Evolutionary conservation across 2,797 vertebrate species (phyloP).

Genomic region (Euphonia xanthogaster): DNA sequence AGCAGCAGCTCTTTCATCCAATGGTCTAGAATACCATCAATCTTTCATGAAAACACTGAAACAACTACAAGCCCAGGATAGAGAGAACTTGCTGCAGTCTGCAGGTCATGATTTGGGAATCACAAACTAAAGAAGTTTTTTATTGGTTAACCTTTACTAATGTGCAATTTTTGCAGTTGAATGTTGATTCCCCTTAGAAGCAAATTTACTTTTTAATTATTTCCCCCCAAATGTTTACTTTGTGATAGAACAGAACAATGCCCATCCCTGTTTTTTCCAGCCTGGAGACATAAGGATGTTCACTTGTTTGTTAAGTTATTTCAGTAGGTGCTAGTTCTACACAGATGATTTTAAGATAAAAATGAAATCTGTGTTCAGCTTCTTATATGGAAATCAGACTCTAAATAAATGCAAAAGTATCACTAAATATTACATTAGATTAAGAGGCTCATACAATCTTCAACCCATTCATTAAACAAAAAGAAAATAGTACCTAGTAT

Average conservation of each 20-base stretch:
- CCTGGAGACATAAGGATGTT: not conserved
- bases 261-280: not conserved
- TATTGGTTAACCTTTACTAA: not conserved
- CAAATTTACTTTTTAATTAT: not conserved
- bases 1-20: not conserved
- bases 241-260: not conserved
- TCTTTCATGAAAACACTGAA: not conserved
- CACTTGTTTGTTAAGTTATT: not conserved
- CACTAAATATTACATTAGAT: not conserved
- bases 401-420: not conserved
- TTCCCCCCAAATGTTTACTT: fast-evolving
- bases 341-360: not conserved
- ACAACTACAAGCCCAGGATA: not conserved
- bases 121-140: not conserved
- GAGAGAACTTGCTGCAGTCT: not conserved
- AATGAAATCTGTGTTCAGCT: not conserved
- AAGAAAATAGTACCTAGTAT: not conserved
- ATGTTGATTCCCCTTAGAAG: not conserved
- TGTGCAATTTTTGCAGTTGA: not conserved
- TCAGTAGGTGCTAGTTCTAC: not conserved
- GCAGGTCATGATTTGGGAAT: not conserved
- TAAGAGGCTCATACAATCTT: not conserved
- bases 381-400: not conserved
- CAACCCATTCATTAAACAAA: not conserved
- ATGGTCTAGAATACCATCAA: not conserved